phyloP scores from a whole-genome alignment of 2,888 invertebrate genomes.

The Bursaphelenchus okinawaensis region DNA sequence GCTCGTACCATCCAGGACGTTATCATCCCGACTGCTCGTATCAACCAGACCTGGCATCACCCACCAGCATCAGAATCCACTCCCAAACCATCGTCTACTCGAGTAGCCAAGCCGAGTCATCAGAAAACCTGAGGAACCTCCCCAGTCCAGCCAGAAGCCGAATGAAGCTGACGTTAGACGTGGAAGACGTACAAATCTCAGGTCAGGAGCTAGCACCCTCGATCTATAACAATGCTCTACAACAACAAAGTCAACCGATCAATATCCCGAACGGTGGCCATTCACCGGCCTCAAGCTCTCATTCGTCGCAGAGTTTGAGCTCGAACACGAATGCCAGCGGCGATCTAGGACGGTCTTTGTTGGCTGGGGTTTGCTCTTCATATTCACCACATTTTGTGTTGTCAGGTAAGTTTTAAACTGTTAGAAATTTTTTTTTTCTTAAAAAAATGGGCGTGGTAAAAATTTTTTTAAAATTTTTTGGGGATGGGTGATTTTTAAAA shows the following conservation, averaged over 20 bases:
- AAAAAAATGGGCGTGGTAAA: neutral
- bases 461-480: neutral
- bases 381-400: constrained; percentile 50
- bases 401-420: constrained; percentile 27
- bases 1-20: neutral
- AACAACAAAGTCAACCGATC: neutral
- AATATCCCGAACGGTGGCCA: neutral
- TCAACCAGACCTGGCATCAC: neutral
- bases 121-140: too few species aligned
- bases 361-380: constrained; percentile 41
- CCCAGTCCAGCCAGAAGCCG: neutral
- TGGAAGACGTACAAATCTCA: neutral
- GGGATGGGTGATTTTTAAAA: neutral
- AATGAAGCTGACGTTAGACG: neutral
- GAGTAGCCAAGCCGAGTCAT: neutral
- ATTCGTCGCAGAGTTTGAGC: neutral
- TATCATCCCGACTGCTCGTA: neutral
- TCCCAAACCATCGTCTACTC: neutral
- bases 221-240: neutral
- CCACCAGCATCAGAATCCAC: neutral
- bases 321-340: neutral
- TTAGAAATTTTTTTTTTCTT: neutral
- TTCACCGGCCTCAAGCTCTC: neutral
- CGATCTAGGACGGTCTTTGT: constrained; percentile 40
- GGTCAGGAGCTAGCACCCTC: neutral